phyloP scores from a whole-genome alignment of 2,888 invertebrate species.

The Parthenolecanium corni region DNA sequence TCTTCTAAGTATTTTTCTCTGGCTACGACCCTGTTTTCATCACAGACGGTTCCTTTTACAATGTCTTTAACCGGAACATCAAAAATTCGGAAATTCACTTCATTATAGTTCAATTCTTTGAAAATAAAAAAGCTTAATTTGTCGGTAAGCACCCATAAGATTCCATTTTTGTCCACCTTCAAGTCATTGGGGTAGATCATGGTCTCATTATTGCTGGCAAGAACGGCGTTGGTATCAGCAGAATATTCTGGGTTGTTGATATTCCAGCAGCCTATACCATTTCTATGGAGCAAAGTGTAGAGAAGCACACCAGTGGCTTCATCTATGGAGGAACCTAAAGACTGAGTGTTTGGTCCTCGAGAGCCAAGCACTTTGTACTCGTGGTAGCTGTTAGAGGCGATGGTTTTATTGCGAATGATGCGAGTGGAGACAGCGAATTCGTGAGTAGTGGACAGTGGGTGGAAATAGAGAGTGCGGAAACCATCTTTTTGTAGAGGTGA shows the following conservation, averaged over 20 bases:
- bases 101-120: slow-evolving; percentile 48
- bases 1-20: too few relatives aligned
- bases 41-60: slow-evolving; percentile 56
- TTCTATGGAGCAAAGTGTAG: slow-evolving; percentile 64
- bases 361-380: slow-evolving; percentile 63
- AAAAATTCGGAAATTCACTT: slow-evolving; percentile 62
- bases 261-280: slow-evolving; percentile 71
- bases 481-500: slow-evolving; percentile 46
- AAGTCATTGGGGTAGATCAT: slow-evolving; percentile 71
- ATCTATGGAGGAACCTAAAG: slow-evolving; percentile 62
- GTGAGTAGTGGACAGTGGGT: slow-evolving; percentile 67
- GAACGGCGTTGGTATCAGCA: slow-evolving; percentile 49
- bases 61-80: slow-evolving; percentile 53
- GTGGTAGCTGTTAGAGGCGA: slow-evolving; percentile 52
- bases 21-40: too few relatives aligned
- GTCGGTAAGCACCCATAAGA: slow-evolving; percentile 68
- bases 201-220: slow-evolving; percentile 50
- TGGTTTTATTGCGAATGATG: slow-evolving; percentile 57
- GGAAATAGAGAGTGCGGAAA: slow-evolving; percentile 55
- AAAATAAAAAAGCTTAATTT: slow-evolving; percentile 61
- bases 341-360: slow-evolving; percentile 58
- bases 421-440: slow-evolving; percentile 67
- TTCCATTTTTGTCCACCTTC: slow-evolving; percentile 56
- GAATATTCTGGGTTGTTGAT: slow-evolving; percentile 59
- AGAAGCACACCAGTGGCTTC: slow-evolving; percentile 56